Base-by-base conservation (phyloP, 92 coral and sea anemone genomes). In the Anthopleura xanthogrammica region DNA sequence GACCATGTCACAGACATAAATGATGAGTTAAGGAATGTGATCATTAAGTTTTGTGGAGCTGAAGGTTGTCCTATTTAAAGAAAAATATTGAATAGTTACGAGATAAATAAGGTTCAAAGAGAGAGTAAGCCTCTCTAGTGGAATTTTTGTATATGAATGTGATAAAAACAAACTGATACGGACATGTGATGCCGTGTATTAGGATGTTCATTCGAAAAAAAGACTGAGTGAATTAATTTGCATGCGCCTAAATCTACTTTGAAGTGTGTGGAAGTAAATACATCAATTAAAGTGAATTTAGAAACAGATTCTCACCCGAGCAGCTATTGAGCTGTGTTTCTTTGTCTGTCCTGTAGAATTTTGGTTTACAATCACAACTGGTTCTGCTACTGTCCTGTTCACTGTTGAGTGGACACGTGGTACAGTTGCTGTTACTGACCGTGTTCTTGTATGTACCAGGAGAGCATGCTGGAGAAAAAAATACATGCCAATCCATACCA, bases 331-430 rank as follows among this genome's bases (percentile, higher is more conserved):
- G 39, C 29, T 48, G 57, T 0, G 58, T 36, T 83, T 91, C 87
- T 73, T 77, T 4, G 16, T 91, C 57, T 11, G 89, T 83, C 17
- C 91, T 86, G 72, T 88, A 93, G 80, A 71, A 88, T 48, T 77
- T 82, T 17, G 66, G 56, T 36, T 24, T 36, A 76, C 97, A 93
- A 39, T 43, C 43, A 72, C 97, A 93, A 52, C 81, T 86, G 60
- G 52, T 86, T 81, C 88, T 52, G 52, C 68, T 87, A 4, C 50
- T 43, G 5, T 52, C 80, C 39, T 87, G 76, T 23, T 23, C 29
- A 52, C 94, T 88, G 75, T 93, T 91, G n/a, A 14, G 16, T 66
- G 97, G 97, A 76, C 97, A 93, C 22, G 80, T 24, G 19, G 77
- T 77, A 68, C 97, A 93, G 23, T 81, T 58, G 20, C n/a, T 75